phyloP scores from a whole-genome alignment of 2,888 invertebrate species.

The Melanostoma mellinum region DNA sequence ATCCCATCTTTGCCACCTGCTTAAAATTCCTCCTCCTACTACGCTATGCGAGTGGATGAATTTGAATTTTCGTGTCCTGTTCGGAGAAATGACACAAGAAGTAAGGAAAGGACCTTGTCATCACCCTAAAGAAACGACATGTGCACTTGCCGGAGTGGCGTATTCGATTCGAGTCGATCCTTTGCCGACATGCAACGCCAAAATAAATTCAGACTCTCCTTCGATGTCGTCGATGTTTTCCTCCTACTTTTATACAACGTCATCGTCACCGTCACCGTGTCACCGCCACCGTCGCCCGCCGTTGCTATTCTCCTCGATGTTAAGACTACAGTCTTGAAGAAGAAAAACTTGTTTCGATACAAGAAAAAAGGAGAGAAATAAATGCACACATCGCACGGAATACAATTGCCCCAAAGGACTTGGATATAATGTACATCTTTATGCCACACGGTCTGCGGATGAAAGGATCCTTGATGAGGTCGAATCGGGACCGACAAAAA shows the following conservation, averaged over 20 bases:
- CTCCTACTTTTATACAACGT: slow-evolving; percentile 32
- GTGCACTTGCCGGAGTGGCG: slow-evolving; percentile 18
- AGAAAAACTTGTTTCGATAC: slow-evolving; percentile 54
- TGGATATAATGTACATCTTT: slow-evolving; percentile 60
- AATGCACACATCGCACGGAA: slow-evolving; percentile 54
- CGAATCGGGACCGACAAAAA: slow-evolving; percentile 45
- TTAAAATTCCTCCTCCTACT: slow-evolving; percentile 24
- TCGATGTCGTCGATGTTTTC: slow-evolving; percentile 20
- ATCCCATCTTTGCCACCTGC: slow-evolving; percentile 32
- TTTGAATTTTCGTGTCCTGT: slow-evolving; percentile 61
- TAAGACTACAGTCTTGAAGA: not conserved
- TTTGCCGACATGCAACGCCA: slow-evolving; percentile 46
- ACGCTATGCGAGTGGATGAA: slow-evolving; percentile 25
- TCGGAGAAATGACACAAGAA: slow-evolving; percentile 13
- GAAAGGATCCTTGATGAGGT: slow-evolving; percentile 67
- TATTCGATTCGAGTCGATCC: slow-evolving; percentile 50
- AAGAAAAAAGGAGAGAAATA: slow-evolving; percentile 18
- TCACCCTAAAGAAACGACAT: slow-evolving; percentile 21
- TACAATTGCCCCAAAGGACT: slow-evolving; percentile 58
- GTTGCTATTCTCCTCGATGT: too few species aligned
- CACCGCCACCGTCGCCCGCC: too few species aligned
- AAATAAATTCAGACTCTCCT: slow-evolving; percentile 52
- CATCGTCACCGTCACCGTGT: slow-evolving; percentile 13
- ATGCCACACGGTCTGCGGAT: slow-evolving; percentile 50
- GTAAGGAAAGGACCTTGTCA: slow-evolving; percentile 17